Percentiles rank a stretch among this genome's conserved stretches.
Conservation (phyloP, 2,113 vertebrate genomes). For the Anser cygnoides region DNA sequence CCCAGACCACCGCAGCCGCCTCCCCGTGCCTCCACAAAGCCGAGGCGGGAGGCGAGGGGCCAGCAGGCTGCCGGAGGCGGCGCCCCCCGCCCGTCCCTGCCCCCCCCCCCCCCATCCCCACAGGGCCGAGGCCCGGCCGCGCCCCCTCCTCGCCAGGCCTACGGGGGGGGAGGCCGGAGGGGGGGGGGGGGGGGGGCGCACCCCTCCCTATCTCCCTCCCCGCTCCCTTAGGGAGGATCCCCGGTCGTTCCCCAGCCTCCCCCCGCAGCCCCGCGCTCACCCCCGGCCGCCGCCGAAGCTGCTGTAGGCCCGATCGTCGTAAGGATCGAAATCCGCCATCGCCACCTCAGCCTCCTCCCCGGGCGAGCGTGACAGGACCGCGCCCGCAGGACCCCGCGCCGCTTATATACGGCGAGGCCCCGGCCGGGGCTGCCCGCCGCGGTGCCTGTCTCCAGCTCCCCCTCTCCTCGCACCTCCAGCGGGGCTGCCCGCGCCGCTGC, state of each 20-base stretch:
- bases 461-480: not conserved
- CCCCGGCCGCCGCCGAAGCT: conserved; percentile 93
- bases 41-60: not conserved
- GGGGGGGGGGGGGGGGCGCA: no score
- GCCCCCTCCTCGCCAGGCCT: not conserved
- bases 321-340: conserved; percentile 97
- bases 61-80: not conserved
- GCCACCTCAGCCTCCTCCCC: conserved; percentile 86
- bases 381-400: conserved; percentile 70
- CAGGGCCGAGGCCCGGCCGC: not conserved
- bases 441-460: conserved; percentile 78
- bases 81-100: no score
- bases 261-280: conserved; percentile 75
- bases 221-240: not conserved
- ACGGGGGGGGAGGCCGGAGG: no score
- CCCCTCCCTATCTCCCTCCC: not conserved
- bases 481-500: not conserved
- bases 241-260: not conserved
- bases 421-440: conserved; percentile 76
- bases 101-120: not conserved
- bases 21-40: not conserved
- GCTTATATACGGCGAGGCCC: conserved; percentile 64
- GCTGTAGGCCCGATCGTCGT: conserved; percentile 93
- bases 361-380: conserved; percentile 82
- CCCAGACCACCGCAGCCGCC: not conserved